Evolutionary conservation across 2,113 vertebrate species (phyloP).

Genomic region (Lathamus discolor): DNA sequence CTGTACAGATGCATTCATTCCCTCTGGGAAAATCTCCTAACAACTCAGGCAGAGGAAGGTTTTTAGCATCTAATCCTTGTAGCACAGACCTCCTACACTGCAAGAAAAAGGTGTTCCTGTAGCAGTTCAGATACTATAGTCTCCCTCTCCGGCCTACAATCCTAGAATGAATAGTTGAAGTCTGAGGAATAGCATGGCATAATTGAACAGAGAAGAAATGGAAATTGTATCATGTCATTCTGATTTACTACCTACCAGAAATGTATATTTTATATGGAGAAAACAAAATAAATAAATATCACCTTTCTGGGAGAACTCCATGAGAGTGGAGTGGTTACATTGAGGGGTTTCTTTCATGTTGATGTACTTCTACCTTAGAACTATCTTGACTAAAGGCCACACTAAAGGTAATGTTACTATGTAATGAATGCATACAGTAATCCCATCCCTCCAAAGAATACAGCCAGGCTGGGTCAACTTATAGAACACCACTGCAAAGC

Average conservation of each 20-base stretch:
- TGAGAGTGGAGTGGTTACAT: background rate
- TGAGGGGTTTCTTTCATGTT: background rate
- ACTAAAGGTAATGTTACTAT: background rate
- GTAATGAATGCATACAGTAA: fast-evolving
- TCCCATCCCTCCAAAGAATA: fast-evolving
- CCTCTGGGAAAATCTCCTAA: background rate
- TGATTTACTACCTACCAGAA: background rate
- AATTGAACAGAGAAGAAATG: background rate
- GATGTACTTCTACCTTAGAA: background rate
- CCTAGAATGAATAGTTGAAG: background rate
- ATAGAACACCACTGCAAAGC: background rate
- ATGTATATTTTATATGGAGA: background rate
- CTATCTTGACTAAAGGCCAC: background rate
- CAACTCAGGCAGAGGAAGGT: background rate
- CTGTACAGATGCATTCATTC: background rate
- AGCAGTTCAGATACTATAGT: background rate
- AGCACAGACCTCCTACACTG: background rate
- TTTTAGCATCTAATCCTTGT: background rate
- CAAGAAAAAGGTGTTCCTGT: background rate
- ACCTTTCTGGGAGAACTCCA: background rate
- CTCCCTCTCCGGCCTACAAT: background rate
- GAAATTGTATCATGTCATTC: background rate
- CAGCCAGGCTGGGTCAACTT: no score
- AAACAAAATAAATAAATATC: background rate
- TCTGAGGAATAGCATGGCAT: background rate